These are phyloP conservation scores for Scotopteryx bipunctaria DNA, from an alignment of 2,888 invertebrate genomes.

Conservation along the genomic window DNA sequence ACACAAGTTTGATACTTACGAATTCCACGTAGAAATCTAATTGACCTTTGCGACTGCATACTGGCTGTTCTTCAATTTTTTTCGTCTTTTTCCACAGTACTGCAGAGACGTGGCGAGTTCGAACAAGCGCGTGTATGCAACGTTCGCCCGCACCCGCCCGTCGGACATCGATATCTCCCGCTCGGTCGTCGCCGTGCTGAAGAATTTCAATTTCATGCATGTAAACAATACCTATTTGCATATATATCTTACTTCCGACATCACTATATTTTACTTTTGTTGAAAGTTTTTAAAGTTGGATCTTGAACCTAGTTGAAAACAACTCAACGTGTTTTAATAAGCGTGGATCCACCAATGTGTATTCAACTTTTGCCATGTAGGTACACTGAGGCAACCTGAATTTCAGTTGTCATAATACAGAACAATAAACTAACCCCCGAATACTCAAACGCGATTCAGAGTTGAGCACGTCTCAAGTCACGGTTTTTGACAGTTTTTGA, in stretches of 20 bases:
- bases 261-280: constrained; percentile 15
- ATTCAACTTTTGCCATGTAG: too few species aligned
- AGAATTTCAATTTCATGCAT: constrained; percentile 95
- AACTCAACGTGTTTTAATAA: constrained; percentile 22
- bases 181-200: constrained; percentile 93
- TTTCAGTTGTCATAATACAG: too few species aligned
- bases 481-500: too few species aligned
- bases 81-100: constrained; percentile 85
- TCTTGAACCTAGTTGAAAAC: constrained; percentile 20
- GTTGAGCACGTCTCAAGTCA: too few species aligned
- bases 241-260: constrained; percentile 15
- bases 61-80: not conserved
- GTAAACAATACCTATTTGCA: constrained; percentile 62
- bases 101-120: constrained; percentile 95
- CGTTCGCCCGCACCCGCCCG: constrained; percentile 95
- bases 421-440: too few species aligned
- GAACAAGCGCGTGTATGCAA: constrained; percentile 93
- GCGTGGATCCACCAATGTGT: too few species aligned
- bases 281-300: constrained; percentile 4
- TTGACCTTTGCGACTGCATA: not conserved
- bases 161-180: constrained; percentile 97
- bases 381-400: too few species aligned
- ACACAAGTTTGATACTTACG: too few species aligned
- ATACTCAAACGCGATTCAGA: too few species aligned
- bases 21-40: not conserved